phyloP scores from a whole-genome alignment of 2,888 invertebrate genomes.

The Oxystoma pomonae region DNA sequence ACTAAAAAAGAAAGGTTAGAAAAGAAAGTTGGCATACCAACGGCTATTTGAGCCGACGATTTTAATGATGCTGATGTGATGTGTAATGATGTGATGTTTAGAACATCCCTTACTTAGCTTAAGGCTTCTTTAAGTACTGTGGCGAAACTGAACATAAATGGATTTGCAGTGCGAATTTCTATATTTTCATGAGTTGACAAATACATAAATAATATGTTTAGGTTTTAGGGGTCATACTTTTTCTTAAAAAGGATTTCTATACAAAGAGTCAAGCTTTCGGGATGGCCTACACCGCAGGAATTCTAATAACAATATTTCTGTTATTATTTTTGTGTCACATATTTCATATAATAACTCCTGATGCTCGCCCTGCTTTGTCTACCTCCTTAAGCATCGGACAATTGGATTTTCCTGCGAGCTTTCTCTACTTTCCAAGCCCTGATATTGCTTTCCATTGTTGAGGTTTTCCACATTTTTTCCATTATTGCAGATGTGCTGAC shows the following conservation, averaged over 20 bases:
- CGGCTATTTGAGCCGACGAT: neutral
- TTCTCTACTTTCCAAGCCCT: neutral
- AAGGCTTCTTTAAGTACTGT: neutral
- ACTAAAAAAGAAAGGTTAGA: neutral
- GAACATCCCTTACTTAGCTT: neutral
- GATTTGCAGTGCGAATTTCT: too few relatives aligned
- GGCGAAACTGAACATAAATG: too few relatives aligned
- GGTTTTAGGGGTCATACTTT: too few relatives aligned
- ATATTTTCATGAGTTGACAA: too few relatives aligned
- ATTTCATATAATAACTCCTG: constrained; percentile 25
- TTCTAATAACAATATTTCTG: neutral
- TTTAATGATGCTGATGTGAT: too few relatives aligned
- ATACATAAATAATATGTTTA: too few relatives aligned
- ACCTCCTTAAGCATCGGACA: constrained; percentile 42
- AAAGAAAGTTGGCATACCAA: neutral
- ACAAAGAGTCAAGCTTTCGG: too few relatives aligned
- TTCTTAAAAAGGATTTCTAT: too few relatives aligned
- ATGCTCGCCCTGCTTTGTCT: constrained; percentile 34
- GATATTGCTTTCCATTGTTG: too few relatives aligned
- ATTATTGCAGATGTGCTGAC: too few relatives aligned
- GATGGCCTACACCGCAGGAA: neutral
- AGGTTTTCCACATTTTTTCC: too few relatives aligned
- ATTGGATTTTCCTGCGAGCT: constrained; percentile 38
- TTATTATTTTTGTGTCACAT: neutral
- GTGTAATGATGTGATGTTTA: neutral